Percentiles rank a stretch among this genome's conserved stretches.
These are phyloP conservation scores for Corvus moneduloides DNA, from an alignment of 2,113 vertebrate species.

Conservation along the genomic window DNA sequence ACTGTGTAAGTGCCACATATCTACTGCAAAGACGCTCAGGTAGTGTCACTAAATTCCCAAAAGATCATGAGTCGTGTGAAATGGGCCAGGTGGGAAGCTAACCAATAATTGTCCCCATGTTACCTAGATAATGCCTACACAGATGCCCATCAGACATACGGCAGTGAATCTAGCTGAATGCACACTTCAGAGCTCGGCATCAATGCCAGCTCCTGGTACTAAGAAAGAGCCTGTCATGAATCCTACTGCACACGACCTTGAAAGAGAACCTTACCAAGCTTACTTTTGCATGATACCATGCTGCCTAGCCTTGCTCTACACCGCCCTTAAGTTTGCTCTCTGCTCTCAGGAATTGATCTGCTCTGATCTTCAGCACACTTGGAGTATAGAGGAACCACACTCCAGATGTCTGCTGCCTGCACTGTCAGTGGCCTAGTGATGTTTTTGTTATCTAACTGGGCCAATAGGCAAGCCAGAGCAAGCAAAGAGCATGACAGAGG, in stretches of 20 bases:
- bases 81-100: not conserved
- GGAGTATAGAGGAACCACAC: not conserved
- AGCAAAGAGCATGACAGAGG: accelerated
- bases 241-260: not conserved
- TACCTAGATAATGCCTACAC: not conserved
- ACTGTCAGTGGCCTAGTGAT: not conserved
- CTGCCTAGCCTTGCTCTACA: not conserved
- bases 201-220: not conserved
- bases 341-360: not conserved
- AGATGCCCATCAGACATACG: not conserved
- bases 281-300: not conserved
- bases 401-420: not conserved
- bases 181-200: not conserved
- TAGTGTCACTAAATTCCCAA: not conserved
- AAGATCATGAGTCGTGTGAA: not conserved
- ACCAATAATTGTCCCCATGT: not conserved
- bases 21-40: not conserved
- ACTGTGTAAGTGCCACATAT: not conserved
- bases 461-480: not conserved
- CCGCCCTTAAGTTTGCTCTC: not conserved
- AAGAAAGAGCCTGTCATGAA: not conserved
- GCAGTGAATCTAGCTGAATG: not conserved
- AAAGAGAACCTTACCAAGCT: not conserved
- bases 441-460: not conserved
- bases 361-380: not conserved